phyloP scores from a whole-genome alignment of 2,888 invertebrate species.

The Pterostichus madidus region DNA sequence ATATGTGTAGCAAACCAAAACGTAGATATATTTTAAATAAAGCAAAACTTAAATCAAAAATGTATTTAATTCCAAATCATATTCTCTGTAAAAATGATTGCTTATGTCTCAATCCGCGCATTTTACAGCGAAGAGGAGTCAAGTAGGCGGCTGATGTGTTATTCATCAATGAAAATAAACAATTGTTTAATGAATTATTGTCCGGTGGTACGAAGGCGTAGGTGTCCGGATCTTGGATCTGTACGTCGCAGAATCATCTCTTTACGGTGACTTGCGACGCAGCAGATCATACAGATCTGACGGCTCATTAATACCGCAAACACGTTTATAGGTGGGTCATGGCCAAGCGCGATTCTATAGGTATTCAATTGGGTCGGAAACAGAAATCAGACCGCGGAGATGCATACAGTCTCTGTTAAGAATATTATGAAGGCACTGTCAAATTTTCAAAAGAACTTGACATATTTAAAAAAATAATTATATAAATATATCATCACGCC shows the following conservation, averaged over 20 bases:
- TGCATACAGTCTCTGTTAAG: too few species aligned
- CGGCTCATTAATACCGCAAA: slow-evolving; percentile 22
- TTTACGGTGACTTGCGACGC: slow-evolving; percentile 14
- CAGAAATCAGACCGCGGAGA: slow-evolving; percentile 13
- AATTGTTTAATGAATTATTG: slow-evolving; percentile 23
- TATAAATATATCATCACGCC: too few species aligned
- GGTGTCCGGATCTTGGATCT: slow-evolving; percentile 17
- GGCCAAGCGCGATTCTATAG: slow-evolving; percentile 9
- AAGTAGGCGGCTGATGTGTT: slow-evolving; percentile 21
- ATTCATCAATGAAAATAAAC: slow-evolving; percentile 58
- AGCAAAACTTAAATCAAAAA: too few species aligned
- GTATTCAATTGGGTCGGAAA: slow-evolving; percentile 9
- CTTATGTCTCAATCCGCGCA: background rate
- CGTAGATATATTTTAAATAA: too few species aligned
- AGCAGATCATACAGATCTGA: slow-evolving; percentile 24
- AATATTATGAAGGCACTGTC: too few species aligned
- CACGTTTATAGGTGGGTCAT: slow-evolving; percentile 55
- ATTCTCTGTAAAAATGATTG: too few species aligned
- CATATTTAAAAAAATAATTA: too few species aligned
- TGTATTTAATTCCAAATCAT: too few species aligned
- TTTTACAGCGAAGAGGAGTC: slow-evolving; percentile 8
- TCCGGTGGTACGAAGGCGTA: slow-evolving; percentile 1
- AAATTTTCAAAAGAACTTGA: too few species aligned
- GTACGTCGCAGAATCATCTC: slow-evolving; percentile 9
- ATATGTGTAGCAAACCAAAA: too few species aligned